Conservation (phyloP, 2,888 invertebrate genomes). For the Tetragonisca angustula region DNA sequence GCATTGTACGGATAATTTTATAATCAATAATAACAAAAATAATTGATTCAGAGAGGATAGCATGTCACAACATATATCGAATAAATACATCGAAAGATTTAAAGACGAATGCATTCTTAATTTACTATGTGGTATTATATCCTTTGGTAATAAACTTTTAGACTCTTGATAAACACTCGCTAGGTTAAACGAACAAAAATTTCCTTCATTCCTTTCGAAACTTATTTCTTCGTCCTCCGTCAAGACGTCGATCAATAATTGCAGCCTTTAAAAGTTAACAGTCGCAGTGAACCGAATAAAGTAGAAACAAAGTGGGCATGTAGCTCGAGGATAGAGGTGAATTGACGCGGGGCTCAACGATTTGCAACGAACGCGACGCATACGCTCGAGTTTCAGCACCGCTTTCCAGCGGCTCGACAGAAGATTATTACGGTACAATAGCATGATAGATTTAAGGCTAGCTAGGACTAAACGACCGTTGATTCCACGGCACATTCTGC, state of each 20-base stretch:
- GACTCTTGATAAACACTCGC: too few relatives aligned
- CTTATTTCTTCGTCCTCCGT: too few relatives aligned
- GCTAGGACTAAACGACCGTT: conserved; percentile 37
- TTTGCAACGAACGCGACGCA: neutral
- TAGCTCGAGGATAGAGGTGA: neutral
- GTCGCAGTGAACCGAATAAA: neutral
- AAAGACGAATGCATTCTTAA: too few relatives aligned
- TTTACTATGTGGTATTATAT: too few relatives aligned
- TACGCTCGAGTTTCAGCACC: conserved; percentile 4
- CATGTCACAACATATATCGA: too few relatives aligned
- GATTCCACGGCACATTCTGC: conserved; percentile 40
- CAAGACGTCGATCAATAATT: neutral
- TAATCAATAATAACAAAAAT: too few relatives aligned
- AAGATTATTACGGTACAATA: conserved; percentile 45
- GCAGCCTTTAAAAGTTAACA: neutral
- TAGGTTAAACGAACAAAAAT: too few relatives aligned
- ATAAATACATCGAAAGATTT: too few relatives aligned
- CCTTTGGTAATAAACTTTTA: too few relatives aligned
- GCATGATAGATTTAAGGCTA: conserved; percentile 34
- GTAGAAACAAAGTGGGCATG: neutral
- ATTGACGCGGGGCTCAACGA: neutral
- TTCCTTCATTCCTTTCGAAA: too few relatives aligned
- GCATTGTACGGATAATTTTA: too few relatives aligned
- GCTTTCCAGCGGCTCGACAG: conserved; percentile 17
- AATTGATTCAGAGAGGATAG: too few relatives aligned